phyloP scores from a whole-genome alignment of 2,888 invertebrate genomes.

The Cephus pulcher region DNA sequence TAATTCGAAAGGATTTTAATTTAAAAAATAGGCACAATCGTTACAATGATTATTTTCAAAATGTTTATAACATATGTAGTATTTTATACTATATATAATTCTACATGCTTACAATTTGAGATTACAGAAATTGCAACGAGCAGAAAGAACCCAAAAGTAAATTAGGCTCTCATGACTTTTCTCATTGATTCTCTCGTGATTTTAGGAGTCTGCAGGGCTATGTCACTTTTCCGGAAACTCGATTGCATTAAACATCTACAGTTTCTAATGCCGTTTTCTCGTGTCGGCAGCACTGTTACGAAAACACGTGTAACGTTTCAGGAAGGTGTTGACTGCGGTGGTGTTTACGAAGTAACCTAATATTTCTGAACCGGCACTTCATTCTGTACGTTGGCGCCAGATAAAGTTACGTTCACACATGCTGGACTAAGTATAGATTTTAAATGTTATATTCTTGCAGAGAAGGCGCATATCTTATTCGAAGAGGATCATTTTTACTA shows the following conservation, averaged over 20 bases:
- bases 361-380: conserved; percentile 51
- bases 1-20: background rate
- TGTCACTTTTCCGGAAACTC: background rate
- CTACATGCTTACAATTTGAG: background rate
- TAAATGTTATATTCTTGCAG: background rate
- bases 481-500: background rate
- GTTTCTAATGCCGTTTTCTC: background rate
- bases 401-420: conserved; percentile 51
- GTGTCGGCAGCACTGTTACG: background rate
- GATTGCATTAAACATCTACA: background rate
- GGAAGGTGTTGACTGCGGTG: conserved; percentile 61
- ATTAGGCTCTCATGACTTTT: background rate
- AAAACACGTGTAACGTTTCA: conserved; percentile 57
- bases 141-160: background rate
- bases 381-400: conserved; percentile 57
- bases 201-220: background rate
- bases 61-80: background rate
- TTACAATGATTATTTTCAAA: background rate
- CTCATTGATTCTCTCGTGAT: background rate
- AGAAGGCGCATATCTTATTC: background rate
- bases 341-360: conserved; percentile 64
- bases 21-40: too few relatives aligned
- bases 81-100: too few relatives aligned
- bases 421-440: conserved; percentile 52
- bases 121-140: background rate